Conservation (phyloP, 2,113 vertebrate species). For the Lanius ludovicianus region DNA sequence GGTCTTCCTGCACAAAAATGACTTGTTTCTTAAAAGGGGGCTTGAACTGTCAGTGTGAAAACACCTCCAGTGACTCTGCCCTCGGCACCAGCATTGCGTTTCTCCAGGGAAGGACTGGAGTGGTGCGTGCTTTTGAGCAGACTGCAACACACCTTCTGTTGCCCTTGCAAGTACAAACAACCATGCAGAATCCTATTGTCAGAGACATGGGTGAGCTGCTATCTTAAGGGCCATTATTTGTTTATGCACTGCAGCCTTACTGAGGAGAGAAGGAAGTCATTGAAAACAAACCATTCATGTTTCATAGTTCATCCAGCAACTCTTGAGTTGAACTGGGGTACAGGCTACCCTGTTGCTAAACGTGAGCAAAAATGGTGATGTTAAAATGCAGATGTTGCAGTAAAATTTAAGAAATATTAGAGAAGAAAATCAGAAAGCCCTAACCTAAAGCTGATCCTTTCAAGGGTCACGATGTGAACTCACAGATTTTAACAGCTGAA, state of each 20-base stretch:
- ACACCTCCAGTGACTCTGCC: background rate
- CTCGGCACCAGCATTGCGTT: rapidly evolving
- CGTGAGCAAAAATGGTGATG: rapidly evolving
- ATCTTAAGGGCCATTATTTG: background rate
- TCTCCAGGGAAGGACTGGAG: background rate
- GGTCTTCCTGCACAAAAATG: background rate
- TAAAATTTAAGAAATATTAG: background rate
- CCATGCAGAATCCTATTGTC: background rate
- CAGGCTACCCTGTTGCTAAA: background rate
- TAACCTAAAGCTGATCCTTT: background rate
- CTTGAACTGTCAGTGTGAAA: background rate
- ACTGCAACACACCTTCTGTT: background rate
- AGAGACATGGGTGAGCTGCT: background rate
- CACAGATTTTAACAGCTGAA: background rate
- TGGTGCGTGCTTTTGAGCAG: rapidly evolving
- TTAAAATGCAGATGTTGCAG: background rate
- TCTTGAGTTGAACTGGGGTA: background rate
- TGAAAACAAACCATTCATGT: background rate
- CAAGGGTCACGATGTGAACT: rapidly evolving
- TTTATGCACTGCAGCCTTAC: background rate
- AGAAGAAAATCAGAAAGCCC: background rate
- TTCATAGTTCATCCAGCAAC: background rate
- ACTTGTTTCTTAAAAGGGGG: background rate
- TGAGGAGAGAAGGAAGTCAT: background rate
- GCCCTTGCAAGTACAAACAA: background rate